Evolutionary conservation across 2,888 invertebrate species (phyloP), one percentile per base, ranked within the genome.

Genomic region (Melikaiella ostensackeni): DNA sequence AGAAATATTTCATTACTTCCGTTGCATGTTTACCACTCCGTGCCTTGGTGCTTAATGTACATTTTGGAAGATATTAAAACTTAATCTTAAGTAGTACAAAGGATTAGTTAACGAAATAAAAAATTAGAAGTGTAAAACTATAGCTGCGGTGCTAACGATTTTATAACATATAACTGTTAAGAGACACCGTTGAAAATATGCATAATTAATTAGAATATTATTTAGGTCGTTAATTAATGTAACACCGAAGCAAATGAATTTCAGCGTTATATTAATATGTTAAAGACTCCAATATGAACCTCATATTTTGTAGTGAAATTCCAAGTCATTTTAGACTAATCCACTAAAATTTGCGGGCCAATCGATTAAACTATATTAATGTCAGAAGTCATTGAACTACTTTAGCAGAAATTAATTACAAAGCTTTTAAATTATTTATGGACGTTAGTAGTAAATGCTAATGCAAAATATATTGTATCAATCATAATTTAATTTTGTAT

Each of bases 41-140:
- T 70, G 70, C 46, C 70, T 70, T 70, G 70, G 70, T 70, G 70
- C 70, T 70, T 70, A 70, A 70, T 55, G 50, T 70, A 70, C 27
- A 66, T 70, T 55, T 70, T 55, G 66, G 19, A 59, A 70, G 59
- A 70, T 57, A 75, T 80, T 55, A 62, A 50, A 66, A 33, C 30
- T 70, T 70, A 70, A 27, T 50, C 19, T 70, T 70, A 81, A 82
- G 79, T 81, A 84, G 83, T 83, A 83, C 81, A 84, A 83, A 85
- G 63, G 70, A 75, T 77, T 78, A 74, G 75, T 62, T 76, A 82
- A 82, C 78, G 80, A n/a, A 35, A n/a, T 30, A 62, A 70, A 50
- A 70, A 70, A 50, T 50, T 70, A 50, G 30, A 27, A 5, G 16
- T 59, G 59, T 24, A 59, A 59, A 59, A 27, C 24, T 27, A 1